Evolutionary conservation across 2,797 vertebrate species (phyloP).

Genomic region (Sebastes oblongus): DNA sequence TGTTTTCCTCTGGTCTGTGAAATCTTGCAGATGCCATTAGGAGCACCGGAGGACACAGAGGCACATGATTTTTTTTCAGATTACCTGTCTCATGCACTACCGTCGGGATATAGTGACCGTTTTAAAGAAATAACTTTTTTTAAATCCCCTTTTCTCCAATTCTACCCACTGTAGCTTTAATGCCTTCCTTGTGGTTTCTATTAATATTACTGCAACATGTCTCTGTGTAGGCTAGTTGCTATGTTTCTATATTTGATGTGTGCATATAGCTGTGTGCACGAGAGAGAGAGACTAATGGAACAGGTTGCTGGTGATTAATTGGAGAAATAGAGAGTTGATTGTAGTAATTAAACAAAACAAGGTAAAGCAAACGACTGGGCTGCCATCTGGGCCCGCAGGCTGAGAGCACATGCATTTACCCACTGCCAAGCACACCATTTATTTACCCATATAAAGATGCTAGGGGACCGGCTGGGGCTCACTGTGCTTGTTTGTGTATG

Average conservation of each 20-base stretch:
- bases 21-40: too few species aligned
- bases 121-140: too few species aligned
- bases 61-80: too few species aligned
- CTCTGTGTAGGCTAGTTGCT: conserved; percentile 6
- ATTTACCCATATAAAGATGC: conserved; percentile 89
- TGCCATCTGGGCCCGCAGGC: conserved; percentile 94
- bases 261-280: neutral
- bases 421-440: conserved; percentile 91
- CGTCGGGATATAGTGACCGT: too few species aligned
- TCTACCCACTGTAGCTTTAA: neutral
- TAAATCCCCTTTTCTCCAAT: accelerated
- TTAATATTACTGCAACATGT: conserved; percentile 6
- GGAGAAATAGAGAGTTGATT: conserved; percentile 98
- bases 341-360: conserved; percentile 99
- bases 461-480: conserved; percentile 69
- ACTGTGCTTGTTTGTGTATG: conserved; percentile 44
- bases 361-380: conserved; percentile 96
- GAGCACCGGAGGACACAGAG: too few species aligned
- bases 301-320: conserved; percentile 99
- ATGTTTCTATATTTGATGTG: conserved; percentile 31
- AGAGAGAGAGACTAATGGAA: conserved; percentile 86
- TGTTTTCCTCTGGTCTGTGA: too few species aligned
- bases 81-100: too few species aligned
- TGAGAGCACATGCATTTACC: conserved; percentile 91
- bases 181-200: conserved; percentile 11